Conservation (phyloP, 2,113 vertebrate species). For the Sterrhoptilus dennistouni region DNA sequence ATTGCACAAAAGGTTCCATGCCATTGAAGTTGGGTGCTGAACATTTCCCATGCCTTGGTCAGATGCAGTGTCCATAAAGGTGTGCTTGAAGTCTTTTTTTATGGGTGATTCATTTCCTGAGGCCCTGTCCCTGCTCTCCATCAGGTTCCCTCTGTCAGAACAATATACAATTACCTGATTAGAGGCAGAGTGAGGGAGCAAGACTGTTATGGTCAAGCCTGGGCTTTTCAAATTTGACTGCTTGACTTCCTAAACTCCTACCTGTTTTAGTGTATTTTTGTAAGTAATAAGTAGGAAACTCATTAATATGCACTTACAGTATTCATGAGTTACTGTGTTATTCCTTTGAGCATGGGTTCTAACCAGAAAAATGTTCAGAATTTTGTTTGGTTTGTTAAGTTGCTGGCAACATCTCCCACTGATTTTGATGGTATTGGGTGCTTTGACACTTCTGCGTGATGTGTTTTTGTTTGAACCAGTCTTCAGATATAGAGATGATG, state of each 20-base stretch:
- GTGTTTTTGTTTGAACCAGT: background rate
- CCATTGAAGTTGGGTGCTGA: background rate
- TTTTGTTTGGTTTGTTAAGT: background rate
- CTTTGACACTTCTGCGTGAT: background rate
- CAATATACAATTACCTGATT: background rate
- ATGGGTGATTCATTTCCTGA: conserved; percentile 18
- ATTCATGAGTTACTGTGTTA: background rate
- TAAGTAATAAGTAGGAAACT: background rate
- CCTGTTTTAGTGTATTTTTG: background rate
- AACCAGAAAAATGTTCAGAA: background rate
- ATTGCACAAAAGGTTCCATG: background rate
- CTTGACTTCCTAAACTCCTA: background rate
- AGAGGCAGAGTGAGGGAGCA: background rate
- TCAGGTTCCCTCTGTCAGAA: background rate
- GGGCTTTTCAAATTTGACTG: background rate
- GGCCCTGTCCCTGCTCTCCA: background rate
- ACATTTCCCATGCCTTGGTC: background rate
- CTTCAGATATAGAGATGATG: background rate
- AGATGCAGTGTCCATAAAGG: background rate
- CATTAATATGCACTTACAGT: fast-evolving
- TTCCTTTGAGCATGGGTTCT: background rate
- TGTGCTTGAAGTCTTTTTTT: background rate
- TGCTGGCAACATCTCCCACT: background rate
- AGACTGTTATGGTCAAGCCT: background rate
- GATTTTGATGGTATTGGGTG: background rate